Conservation (phyloP, 2,888 invertebrate genomes). For the Tridacna crocea region DNA sequence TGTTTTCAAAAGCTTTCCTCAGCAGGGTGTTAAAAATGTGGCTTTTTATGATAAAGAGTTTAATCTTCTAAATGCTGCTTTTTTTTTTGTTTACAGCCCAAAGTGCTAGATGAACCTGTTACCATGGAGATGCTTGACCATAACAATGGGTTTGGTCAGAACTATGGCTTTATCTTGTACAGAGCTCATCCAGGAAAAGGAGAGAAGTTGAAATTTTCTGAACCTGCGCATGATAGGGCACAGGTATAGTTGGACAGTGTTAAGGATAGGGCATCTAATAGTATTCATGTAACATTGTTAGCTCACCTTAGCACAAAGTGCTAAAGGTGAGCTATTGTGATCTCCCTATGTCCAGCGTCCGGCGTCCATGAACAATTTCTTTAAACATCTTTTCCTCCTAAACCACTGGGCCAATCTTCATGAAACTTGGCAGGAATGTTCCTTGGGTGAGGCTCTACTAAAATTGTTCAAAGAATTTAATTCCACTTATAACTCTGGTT, state of each 20-base stretch:
- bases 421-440: too few species aligned
- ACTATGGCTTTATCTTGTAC: conserved; percentile 87
- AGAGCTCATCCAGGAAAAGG: conserved; percentile 78
- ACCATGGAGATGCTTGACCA: conserved; percentile 83
- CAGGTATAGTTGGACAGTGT: conserved; percentile 71
- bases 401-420: too few species aligned
- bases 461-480: too few species aligned
- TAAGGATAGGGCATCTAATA: neutral
- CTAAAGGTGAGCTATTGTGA: too few species aligned
- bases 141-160: conserved; percentile 85
- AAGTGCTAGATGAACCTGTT: conserved; percentile 48
- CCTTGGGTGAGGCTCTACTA: too few species aligned
- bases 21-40: neutral
- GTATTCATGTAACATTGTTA: too few species aligned
- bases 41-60: neutral
- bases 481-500: too few species aligned
- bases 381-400: too few species aligned
- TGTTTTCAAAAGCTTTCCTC: neutral
- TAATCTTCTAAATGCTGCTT: too few species aligned
- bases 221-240: conserved; percentile 85
- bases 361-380: too few species aligned
- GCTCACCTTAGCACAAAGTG: too few species aligned
- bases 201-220: conserved; percentile 64
- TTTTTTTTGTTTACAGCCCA: conserved; percentile 25
- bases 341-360: too few species aligned